phyloP scores from a whole-genome alignment of 2,797 vertebrate genomes.

The Threskiornis aethiopicus region DNA sequence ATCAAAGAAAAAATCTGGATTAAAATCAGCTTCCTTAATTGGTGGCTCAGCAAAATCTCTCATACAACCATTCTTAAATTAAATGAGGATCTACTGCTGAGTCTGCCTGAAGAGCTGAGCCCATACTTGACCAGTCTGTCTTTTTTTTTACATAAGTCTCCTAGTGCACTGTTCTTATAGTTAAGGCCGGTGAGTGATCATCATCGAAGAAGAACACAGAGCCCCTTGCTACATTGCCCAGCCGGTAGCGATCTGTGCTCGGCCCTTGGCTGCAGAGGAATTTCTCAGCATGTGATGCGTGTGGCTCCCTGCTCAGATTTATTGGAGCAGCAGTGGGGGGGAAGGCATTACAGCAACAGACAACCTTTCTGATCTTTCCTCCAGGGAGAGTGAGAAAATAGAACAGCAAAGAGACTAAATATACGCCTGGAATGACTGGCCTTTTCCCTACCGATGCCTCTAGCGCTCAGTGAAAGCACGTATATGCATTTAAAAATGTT shows the following conservation, averaged over 20 bases:
- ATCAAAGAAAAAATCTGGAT: background rate
- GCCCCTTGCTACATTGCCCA: background rate
- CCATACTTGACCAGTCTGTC: background rate
- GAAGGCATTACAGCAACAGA: background rate
- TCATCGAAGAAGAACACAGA: background rate
- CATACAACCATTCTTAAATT: background rate
- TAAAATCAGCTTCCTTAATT: background rate
- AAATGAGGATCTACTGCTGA: background rate
- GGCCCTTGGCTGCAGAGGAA: background rate
- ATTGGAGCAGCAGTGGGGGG: background rate
- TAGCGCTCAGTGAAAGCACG: background rate
- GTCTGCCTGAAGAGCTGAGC: background rate
- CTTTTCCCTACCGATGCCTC: background rate
- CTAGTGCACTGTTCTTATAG: too few species aligned
- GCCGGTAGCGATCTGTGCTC: background rate
- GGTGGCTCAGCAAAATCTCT: background rate
- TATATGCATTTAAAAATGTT: background rate
- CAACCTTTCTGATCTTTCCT: background rate
- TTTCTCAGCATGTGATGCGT: background rate
- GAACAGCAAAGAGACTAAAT: background rate
- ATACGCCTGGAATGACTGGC: background rate
- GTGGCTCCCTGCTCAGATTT: background rate
- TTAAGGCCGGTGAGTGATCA: rapidly evolving
- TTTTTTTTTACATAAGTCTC: background rate
- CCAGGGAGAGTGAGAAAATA: background rate